Base-by-base conservation (phyloP, 2,797 vertebrate genomes). In the Stomatorhinus walkeri region DNA sequence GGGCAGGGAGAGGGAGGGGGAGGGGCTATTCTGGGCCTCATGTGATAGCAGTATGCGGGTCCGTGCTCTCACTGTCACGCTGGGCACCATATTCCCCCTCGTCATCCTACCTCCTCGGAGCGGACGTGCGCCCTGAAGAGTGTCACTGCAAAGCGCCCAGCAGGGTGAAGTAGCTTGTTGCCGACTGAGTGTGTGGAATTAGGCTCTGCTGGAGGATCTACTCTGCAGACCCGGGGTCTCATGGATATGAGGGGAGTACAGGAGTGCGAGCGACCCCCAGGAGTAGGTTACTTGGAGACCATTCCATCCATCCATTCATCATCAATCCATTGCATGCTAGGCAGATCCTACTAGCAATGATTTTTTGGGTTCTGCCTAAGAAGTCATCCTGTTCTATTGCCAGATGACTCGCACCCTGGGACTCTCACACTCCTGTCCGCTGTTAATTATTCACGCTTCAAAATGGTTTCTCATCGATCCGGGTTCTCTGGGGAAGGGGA, bases 391-490 rank as follows among this genome's bases (percentile, higher is more conserved):
- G 76, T 46, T 46, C 40, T 40, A n/a, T n/a, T 43, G 72, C 16
- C 72, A n/a, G 72, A 12, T 19, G 36, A 40, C 3, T 7, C 14
- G 0, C 68, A 76, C 68, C 68, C 28, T 43, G 36, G 46, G 76
- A 43, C 16, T 81, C 16, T 43, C 19, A 46, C 2, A 4, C 40
- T 81, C 40, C 76, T 3, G 19, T 89, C 64, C 88, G 16, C 28
- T 88, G 46, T 91, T 36, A 91, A 93, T 93, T 84, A 91, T 90
- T 91, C 56, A 46, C 48, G 81, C 81, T 79, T 87, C 90, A 90
- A 87, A 22, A 24, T 2, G 46, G 1, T 28, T 90, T 89, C 51
- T 89, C 89, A 51, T 89, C 87, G 83, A 85, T 89, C 8, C 46
- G 24, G 9, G 89, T 54, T 9, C 54, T 46, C 40, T 40, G 24